These are phyloP conservation scores for Thymelicus lineola DNA, from an alignment of 2,888 invertebrate species.

Conservation along the genomic window DNA sequence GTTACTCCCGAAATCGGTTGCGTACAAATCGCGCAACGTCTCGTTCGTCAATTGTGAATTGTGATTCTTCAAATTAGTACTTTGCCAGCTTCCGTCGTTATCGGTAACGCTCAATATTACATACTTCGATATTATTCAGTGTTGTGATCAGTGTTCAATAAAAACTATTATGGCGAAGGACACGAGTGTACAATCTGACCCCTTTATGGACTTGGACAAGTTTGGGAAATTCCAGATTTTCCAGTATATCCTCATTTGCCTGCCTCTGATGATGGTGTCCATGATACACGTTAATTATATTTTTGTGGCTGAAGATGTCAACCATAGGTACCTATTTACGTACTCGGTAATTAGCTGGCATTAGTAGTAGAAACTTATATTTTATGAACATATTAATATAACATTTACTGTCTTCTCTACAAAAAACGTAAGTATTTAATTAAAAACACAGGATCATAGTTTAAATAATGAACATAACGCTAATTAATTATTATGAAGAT, in stretches of 20 bases:
- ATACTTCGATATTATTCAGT: conserved; percentile 30
- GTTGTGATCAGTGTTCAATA: conserved; percentile 36
- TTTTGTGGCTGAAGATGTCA: conserved; percentile 68
- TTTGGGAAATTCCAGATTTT: conserved; percentile 65
- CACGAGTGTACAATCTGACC: conserved; percentile 43
- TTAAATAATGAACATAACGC: too few species aligned
- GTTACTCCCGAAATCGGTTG: conserved; percentile 19
- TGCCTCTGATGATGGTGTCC: conserved; percentile 63
- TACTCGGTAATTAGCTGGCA: not conserved
- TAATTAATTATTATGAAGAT: too few species aligned
- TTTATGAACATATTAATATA: not conserved
- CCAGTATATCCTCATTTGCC: conserved; percentile 66
- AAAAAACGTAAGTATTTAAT: not conserved
- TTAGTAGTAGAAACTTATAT: not conserved
- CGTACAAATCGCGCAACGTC: conserved; percentile 5
- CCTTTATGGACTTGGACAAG: conserved; percentile 44
- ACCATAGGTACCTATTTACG: conserved; percentile 59
- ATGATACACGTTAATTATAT: conserved; percentile 75
- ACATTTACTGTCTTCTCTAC: not conserved
- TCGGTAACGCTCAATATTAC: conserved; percentile 26
- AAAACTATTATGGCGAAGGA: conserved; percentile 11
- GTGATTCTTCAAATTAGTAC: conserved; percentile 43
- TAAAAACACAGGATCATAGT: too few species aligned
- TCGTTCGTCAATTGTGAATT: conserved; percentile 19
- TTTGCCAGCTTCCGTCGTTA: conserved; percentile 42